Evolutionary conservation across 2,888 invertebrate genomes (phyloP).

Genomic region (Siphlonurus alternatus): DNA sequence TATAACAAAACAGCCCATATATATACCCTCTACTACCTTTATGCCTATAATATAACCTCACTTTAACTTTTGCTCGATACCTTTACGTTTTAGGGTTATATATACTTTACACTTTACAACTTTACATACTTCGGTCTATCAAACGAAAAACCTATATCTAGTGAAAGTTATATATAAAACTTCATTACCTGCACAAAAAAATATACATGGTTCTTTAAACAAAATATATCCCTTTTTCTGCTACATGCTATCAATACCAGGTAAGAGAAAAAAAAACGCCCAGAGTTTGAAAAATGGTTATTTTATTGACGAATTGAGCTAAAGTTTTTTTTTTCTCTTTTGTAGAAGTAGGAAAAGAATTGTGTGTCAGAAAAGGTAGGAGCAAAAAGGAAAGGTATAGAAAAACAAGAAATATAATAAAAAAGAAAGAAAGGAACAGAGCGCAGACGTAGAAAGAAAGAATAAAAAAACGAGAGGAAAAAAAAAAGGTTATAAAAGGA

Average conservation of each 20-base stretch:
- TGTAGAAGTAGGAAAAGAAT: neutral
- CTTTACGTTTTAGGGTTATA: too few relatives aligned
- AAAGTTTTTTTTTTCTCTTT: neutral
- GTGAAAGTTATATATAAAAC: neutral
- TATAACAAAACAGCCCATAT: too few relatives aligned
- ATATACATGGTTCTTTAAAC: neutral
- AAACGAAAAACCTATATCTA: neutral
- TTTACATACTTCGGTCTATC: neutral
- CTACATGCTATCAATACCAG: neutral
- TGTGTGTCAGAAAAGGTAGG: neutral
- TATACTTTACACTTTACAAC: neutral
- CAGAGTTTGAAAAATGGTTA: constrained; percentile 2
- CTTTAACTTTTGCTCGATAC: too few relatives aligned
- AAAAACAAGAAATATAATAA: neutral
- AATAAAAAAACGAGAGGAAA: neutral
- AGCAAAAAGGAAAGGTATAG: neutral
- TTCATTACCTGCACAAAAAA: neutral
- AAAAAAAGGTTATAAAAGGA: neutral
- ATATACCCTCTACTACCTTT: too few relatives aligned
- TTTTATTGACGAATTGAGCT: constrained; percentile 2
- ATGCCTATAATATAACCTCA: too few relatives aligned
- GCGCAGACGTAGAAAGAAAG: neutral
- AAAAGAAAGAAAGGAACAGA: neutral
- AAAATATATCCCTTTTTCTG: neutral
- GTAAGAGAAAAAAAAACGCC: neutral